Percentiles rank a stretch among this genome's conserved stretches.
These are phyloP conservation scores for Thalpophila matura DNA, from an alignment of 2,888 invertebrate species.

Conservation along the genomic window DNA sequence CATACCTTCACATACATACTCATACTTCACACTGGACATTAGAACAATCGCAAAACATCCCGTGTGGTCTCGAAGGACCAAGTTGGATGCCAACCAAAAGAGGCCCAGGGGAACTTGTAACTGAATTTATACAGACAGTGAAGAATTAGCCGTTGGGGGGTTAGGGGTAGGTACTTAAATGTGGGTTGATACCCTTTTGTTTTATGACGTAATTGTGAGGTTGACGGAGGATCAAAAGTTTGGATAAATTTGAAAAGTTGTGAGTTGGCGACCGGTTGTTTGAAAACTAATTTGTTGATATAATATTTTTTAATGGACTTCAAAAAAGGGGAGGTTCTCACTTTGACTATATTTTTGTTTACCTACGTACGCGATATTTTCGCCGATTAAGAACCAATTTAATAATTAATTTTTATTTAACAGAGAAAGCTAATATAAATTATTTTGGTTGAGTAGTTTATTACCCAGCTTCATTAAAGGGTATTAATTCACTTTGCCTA, in stretches of 20 bases:
- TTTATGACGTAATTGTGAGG: slow-evolving; percentile 28
- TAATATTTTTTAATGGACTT: too few species aligned
- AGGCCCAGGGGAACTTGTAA: slow-evolving; percentile 41
- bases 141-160: slow-evolving; percentile 35
- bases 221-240: slow-evolving; percentile 10
- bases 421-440: too few species aligned
- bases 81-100: slow-evolving; percentile 24
- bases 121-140: slow-evolving; percentile 47
- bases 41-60: slow-evolving; percentile 21
- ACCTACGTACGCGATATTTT: too few species aligned
- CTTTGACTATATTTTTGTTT: too few species aligned
- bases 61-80: slow-evolving; percentile 4
- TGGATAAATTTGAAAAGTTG: slow-evolving; percentile 5
- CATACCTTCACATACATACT: not conserved
- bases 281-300: too few species aligned
- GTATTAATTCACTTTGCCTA: too few species aligned
- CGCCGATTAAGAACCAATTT: too few species aligned
- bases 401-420: too few species aligned
- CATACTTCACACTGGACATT: slow-evolving; percentile 1
- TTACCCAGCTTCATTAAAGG: too few species aligned
- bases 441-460: too few species aligned
- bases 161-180: not conserved
- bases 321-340: too few species aligned
- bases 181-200: slow-evolving; percentile 27
- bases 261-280: slow-evolving; percentile 9